Conservation (phyloP, 2,113 vertebrate species). For the Tachysurus fulvidraco region DNA sequence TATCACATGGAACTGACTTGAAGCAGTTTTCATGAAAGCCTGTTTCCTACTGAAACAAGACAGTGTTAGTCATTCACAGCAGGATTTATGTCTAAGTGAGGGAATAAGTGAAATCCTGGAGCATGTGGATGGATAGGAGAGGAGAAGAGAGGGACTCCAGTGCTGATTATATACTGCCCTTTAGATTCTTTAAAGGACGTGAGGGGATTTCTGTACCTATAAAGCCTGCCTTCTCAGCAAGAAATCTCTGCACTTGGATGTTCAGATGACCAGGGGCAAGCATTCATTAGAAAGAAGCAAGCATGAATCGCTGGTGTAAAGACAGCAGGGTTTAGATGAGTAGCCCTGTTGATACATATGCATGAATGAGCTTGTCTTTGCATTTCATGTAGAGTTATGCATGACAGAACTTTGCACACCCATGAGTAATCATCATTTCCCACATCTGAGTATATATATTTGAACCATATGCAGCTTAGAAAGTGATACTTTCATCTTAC, state of each 20-base stretch:
- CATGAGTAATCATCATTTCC: neutral
- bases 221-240: conserved; percentile 25
- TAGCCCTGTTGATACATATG: neutral
- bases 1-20: conserved; percentile 57
- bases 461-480: neutral
- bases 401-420: neutral
- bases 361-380: neutral
- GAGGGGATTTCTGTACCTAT: conserved; percentile 18
- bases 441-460: neutral
- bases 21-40: conserved; percentile 53
- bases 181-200: conserved; percentile 7
- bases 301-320: conserved; percentile 17
- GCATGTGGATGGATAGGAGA: conserved; percentile 21
- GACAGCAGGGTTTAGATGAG: conserved; percentile 12
- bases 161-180: conserved; percentile 5
- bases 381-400: neutral
- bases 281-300: conserved; percentile 39
- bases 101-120: conserved; percentile 32
- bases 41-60: conserved; percentile 61
- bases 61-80: conserved; percentile 49
- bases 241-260: conserved; percentile 34
- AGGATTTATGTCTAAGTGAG: conserved; percentile 37
- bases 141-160: neutral
- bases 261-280: conserved; percentile 30
- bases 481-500: neutral